Base-by-base conservation (phyloP, 1,140 invertebrate species). In the Drosophila ercepeae region DNA sequence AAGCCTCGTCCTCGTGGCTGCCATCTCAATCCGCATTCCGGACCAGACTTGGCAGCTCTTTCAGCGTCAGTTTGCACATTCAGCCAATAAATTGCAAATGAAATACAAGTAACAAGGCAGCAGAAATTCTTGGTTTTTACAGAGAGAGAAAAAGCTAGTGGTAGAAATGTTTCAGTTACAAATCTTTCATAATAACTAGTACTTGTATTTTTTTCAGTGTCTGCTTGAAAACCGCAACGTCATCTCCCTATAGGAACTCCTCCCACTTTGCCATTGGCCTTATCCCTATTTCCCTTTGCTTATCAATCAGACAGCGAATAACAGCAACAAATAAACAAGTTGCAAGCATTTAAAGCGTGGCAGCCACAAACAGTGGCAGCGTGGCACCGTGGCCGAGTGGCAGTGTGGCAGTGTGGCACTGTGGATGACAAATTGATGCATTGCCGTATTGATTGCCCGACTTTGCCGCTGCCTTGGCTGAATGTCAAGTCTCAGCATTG, bases 401-500 rank as follows among this genome's bases (percentile, higher is more conserved):
- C 69, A 39, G n/a, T 36, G 39, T 42, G 39, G 39, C 39, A 42
- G 39, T 6, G 36, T 42, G 39, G 25, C 29, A 57, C 9, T 48
- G 54, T 25, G 46, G 50, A 60, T 79, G 71, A 75, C 76, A 84
- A 86, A 84, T 84, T 86, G 79, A 86, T 76, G 81, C 76, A 84
- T 86, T 79, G 79, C 54, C 34, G 44, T 86, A 84, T 84, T 81
- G 79, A 86, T 84, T 86, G 63, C 36, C 41, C 51, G 41, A 36
- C 58, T 75, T 65, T 72, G 70, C 58, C 59, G 64, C 57, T 65
- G 72, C 60, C 79, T 86, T 79, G 65, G 81, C 61, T 84, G 72
- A 84, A 84, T 84, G 79, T 84, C 79, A 84, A 84, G 79, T 84
- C 76, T 51, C 72, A 86, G 76, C 77, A 79, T 75, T 81, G 76